phyloP scores from a whole-genome alignment of 1,140 invertebrate species.

The Trachymyrmex septentrionalis region DNA sequence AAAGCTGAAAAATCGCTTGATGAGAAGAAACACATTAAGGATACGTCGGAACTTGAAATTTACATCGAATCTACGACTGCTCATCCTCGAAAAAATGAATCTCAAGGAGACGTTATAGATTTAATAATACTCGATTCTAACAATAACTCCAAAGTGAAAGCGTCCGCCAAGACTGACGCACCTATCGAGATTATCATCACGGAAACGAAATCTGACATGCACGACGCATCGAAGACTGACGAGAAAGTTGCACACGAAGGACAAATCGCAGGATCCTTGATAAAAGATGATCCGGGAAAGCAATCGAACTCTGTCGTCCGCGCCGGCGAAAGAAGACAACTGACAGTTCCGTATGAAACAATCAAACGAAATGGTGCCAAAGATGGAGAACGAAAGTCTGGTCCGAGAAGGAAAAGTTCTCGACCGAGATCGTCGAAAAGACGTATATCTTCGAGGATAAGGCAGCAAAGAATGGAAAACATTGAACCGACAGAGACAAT shows the following conservation, averaged over 20 bases:
- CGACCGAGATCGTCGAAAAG: conserved; percentile 46
- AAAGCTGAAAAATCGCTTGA: not conserved
- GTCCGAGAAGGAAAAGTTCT: conserved; percentile 35
- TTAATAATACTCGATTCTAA: conserved; percentile 56
- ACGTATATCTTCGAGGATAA: conserved; percentile 56
- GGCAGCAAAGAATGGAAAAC: conserved; percentile 23
- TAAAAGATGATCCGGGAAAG: not conserved
- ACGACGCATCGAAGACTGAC: not conserved
- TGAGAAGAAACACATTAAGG: not conserved
- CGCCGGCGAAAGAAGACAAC: not conserved
- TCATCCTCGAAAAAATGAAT: not conserved
- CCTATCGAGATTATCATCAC: conserved; percentile 30
- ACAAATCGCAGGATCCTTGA: conserved; percentile 1
- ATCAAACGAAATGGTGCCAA: not conserved
- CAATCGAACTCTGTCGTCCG: too few relatives aligned
- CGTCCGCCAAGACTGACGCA: not conserved
- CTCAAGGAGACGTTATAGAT: conserved; percentile 22
- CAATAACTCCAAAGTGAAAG: conserved; percentile 12
- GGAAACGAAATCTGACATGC: not conserved
- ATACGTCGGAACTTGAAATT: not conserved
- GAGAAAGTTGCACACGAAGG: not conserved
- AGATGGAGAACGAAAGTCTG: conserved; percentile 11
- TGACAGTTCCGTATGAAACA: not conserved
- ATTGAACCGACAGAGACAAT: not conserved
- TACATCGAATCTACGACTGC: conserved; percentile 10